Evolutionary conservation across 2,797 vertebrate genomes (phyloP).

Genomic region (Echiichthys vipera): DNA sequence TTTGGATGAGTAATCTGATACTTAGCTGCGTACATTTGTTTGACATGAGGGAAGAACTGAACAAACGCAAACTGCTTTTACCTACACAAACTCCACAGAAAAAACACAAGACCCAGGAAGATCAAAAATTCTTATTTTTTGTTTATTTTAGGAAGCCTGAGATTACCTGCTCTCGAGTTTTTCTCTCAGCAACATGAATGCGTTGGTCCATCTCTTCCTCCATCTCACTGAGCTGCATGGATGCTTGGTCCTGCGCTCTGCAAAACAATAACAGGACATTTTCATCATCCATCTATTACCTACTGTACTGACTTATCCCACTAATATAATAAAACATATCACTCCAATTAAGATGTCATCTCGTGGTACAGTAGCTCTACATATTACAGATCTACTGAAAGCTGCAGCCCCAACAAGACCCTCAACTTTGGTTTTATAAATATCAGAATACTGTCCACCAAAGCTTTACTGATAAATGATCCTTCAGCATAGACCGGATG

Average conservation of each 20-base stretch:
- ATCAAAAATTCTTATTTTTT: too few species aligned
- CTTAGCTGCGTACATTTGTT: conserved; percentile 52
- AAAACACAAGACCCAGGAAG: not conserved
- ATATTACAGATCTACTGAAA: not conserved
- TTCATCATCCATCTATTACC: not conserved
- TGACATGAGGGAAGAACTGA: conserved; percentile 72
- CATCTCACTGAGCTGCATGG: conserved; percentile 94
- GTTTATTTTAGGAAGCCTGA: too few species aligned
- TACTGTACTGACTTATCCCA: not conserved
- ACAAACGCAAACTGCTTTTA: conserved; percentile 52
- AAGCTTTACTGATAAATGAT: not conserved
- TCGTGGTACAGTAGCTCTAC: not conserved
- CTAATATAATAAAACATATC: not conserved
- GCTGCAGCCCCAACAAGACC: not conserved
- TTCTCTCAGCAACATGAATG: conserved; percentile 90
- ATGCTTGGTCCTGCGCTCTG: conserved; percentile 95
- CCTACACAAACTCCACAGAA: conserved; percentile 40
- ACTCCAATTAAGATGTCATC: not conserved
- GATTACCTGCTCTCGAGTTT: conserved; percentile 88
- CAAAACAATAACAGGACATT: conserved; percentile 12
- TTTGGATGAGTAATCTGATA: conserved; percentile 54
- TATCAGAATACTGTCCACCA: not conserved
- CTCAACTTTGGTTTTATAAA: not conserved
- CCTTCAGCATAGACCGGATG: too few species aligned
- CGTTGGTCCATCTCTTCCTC: conserved; percentile 98